Base-by-base conservation (phyloP, 2,113 vertebrate species). In the Theristicus caerulescens region DNA sequence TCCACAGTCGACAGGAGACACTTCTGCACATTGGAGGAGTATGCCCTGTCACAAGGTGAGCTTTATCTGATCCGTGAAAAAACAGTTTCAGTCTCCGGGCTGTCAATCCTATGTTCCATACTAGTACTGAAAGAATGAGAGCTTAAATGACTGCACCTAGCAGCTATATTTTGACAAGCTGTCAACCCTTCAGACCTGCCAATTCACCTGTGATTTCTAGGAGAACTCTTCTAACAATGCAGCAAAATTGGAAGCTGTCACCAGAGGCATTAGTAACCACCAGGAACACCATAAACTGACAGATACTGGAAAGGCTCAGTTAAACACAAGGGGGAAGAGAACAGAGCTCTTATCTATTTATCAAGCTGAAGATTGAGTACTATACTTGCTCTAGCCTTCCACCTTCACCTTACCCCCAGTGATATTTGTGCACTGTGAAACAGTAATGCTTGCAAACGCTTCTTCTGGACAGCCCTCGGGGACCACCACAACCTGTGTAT, bases 161-260 rank as follows among this genome's bases (percentile, higher is more conserved):
- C 40, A 92, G 88, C 19, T 87, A 62, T 7, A 62, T 89, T 97
- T 93, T 91, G 91, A 95, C 89, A 97, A 91, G 46, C 64, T 79
- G 88, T 88, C 91, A 94, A 47, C 58, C 62, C 59, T 86, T 95
- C 54, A 73, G 82, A 90, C 71, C 70, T 81, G 71, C 55, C 89
- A 96, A 86, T 91, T 85, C 74, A 85, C 55, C 65, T 80, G 29
- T 72, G 59, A 79, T 85, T 94, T 95, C 78, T 42, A 91, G 21
- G 2, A 80, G 16, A 94, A 91, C 42, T 89, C 61, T 61, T 86
- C 58, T 73, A 94, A 86, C 71, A 94, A 58, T 4, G 4, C 38
- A 72, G 55, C 38, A 93, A 66, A 94, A 95, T 64, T 77, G 87
- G 79, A 90, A 91, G 62, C 79, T 90, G 79, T 66, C 78, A 90